Conservation (phyloP, 2,797 vertebrate species). For the Trachops cirrhosus region DNA sequence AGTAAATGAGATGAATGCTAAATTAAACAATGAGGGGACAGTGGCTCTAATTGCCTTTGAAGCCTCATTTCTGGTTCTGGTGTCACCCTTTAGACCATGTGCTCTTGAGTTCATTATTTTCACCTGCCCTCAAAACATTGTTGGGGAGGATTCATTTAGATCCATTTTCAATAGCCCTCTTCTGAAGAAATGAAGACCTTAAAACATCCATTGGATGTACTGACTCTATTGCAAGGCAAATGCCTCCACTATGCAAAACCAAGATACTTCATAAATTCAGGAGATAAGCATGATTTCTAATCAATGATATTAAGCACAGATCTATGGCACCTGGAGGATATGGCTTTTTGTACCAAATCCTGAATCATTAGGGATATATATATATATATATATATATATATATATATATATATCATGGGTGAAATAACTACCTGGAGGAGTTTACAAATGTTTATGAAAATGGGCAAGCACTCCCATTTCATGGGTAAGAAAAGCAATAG, state of each 20-base stretch:
- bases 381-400: background rate
- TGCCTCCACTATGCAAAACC: background rate
- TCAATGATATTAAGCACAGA: background rate
- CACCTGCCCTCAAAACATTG: background rate
- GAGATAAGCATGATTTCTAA: background rate
- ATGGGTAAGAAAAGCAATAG: background rate
- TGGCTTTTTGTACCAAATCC: conserved; percentile 23
- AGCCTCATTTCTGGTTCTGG: background rate
- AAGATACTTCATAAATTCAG: background rate
- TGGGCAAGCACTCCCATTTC: background rate
- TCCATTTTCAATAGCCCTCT: background rate
- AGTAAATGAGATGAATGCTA: conserved; percentile 28
- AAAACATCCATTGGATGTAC: background rate
- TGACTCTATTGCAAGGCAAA: background rate
- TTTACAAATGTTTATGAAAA: background rate
- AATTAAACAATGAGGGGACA: conserved; percentile 18
- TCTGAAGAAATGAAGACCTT: background rate
- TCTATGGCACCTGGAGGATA: background rate
- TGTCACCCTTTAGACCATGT: background rate
- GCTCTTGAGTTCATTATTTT: background rate
- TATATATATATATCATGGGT: background rate
- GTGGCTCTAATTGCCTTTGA: background rate
- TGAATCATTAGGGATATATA: background rate
- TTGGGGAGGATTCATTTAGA: background rate
- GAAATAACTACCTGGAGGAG: background rate